A percentile compares a stretch with the other conserved stretches of the same genome.
phyloP scores from a whole-genome alignment of 2,888 invertebrate species.

The Theodoxus fluviatilis region DNA sequence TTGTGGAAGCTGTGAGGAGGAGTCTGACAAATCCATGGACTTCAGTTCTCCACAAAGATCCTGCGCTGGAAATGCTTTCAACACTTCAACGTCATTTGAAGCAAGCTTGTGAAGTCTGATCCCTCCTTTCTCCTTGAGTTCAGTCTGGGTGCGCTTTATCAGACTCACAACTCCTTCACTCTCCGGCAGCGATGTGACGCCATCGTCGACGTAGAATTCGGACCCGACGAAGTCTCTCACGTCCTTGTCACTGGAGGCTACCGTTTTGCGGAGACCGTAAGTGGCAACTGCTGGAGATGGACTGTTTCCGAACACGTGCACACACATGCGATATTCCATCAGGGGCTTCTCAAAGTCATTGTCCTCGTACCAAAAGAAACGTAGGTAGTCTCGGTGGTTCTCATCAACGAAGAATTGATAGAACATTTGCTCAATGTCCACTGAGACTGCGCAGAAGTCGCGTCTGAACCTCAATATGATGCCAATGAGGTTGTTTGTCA shows the following conservation, averaged over 20 bases:
- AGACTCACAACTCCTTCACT: slow-evolving; percentile 29
- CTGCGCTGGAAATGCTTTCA: slow-evolving; percentile 26
- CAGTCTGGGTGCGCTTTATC: slow-evolving; percentile 33
- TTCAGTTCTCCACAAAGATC: slow-evolving; percentile 27
- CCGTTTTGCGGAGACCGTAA: slow-evolving; percentile 31
- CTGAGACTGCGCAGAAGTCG: slow-evolving; percentile 28
- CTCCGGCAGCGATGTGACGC: slow-evolving; percentile 29
- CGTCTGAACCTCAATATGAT: slow-evolving; percentile 34
- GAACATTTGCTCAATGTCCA: slow-evolving; percentile 38
- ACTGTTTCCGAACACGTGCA: slow-evolving; percentile 39
- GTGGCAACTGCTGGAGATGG: slow-evolving; percentile 38
- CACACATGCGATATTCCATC: slow-evolving; percentile 36
- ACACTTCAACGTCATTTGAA: slow-evolving; percentile 30
- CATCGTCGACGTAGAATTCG: slow-evolving; percentile 40
- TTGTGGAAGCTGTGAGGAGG: slow-evolving; percentile 20
- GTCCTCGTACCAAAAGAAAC: slow-evolving; percentile 37
- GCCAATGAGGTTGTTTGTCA: slow-evolving; percentile 35
- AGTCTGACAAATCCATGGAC: slow-evolving; percentile 16
- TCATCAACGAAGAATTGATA: slow-evolving; percentile 32
- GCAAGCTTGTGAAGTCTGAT: slow-evolving; percentile 37
- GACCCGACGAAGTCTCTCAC: slow-evolving; percentile 30
- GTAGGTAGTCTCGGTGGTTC: slow-evolving; percentile 32
- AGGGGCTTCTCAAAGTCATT: slow-evolving; percentile 30
- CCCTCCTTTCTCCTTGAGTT: slow-evolving; percentile 27
- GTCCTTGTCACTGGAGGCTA: slow-evolving; percentile 25